Base-by-base conservation (phyloP, 2,797 vertebrate species). In the Macrochelys suwanniensis region DNA sequence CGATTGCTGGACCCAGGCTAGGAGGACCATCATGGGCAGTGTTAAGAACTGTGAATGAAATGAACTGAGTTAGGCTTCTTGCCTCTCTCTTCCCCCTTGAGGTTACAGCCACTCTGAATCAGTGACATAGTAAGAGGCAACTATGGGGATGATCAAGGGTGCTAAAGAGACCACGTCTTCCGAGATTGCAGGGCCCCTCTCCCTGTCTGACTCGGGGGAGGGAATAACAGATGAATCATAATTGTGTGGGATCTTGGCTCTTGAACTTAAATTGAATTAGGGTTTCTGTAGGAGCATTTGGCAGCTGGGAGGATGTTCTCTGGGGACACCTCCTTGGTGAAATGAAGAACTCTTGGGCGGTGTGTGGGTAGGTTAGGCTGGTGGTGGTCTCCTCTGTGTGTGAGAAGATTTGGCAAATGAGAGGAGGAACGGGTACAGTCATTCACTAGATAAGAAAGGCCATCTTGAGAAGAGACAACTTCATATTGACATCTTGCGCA, bases 61-160 rank as follows among this genome's bases (percentile, higher is more conserved):
- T 80, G 79, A 28, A 31, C 57, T 92, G 31, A 61, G 57, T 45
- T 61, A 50, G 59, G 37, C 37, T 94, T 88, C 59, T 90, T 28
- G 7, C 92, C 25, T 88, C 61, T 57, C 68, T 42, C 37, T 83
- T 47, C 91, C 50, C 65, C 16, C 89, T 51, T n/a, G 54, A 50
- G 15, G 1, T 2, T 13, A 45, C 85, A 28, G 4, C 7, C 59
- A 28, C 15, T 85, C 90, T 84, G 2, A 7, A 25, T n/a, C 88
- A 6, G n/a, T 28, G 10, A 53, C 0, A 42, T 42, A 42, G 37
- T 1, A 85, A 59, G 37, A 3, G 6, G 3, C 86, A 1, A 12
- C 89, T 61, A 17, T 42, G 23, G 4, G 93, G 71, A 57, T 95
- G 89, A n/a, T 83, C 79, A 77, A 85, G 88, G 50, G 2, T 87